These are phyloP conservation scores for Netelia fuscicornis DNA, from an alignment of 2,888 invertebrate genomes.

Conservation along the genomic window DNA sequence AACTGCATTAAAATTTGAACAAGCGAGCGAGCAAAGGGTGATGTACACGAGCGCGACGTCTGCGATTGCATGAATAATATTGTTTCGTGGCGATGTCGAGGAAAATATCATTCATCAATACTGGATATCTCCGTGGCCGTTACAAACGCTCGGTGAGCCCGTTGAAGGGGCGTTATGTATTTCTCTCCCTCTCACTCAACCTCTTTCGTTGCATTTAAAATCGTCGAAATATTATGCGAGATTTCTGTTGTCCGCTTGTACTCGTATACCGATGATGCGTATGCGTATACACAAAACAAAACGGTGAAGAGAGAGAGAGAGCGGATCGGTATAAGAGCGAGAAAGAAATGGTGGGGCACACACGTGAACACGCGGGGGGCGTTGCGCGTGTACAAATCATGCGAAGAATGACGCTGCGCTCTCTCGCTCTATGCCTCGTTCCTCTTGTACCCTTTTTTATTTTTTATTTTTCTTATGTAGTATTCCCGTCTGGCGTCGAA, in stretches of 20 bases:
- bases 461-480: slow-evolving; percentile 17
- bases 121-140: slow-evolving; percentile 24
- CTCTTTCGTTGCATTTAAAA: slow-evolving; percentile 70
- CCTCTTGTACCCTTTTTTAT: slow-evolving; percentile 8
- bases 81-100: slow-evolving; percentile 70
- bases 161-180: slow-evolving; percentile 69
- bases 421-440: slow-evolving; percentile 49
- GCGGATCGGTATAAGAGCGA: slow-evolving; percentile 38
- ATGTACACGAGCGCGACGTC: slow-evolving; percentile 18
- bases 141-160: slow-evolving; percentile 45
- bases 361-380: slow-evolving; percentile 76
- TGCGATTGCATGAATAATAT: slow-evolving; percentile 70
- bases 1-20: slow-evolving; percentile 24
- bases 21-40: slow-evolving; percentile 2
- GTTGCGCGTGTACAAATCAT: slow-evolving; percentile 82
- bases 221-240: slow-evolving; percentile 76
- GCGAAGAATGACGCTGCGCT: slow-evolving; percentile 80
- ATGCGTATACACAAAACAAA: slow-evolving; percentile 42
- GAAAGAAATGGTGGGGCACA: slow-evolving; percentile 64
- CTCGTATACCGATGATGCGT: slow-evolving; percentile 29
- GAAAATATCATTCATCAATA: slow-evolving; percentile 75
- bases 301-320: slow-evolving; percentile 48
- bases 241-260: slow-evolving; percentile 56
- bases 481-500: slow-evolving; percentile 52
- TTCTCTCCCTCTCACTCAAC: slow-evolving; percentile 20